Evolutionary conservation across 2,888 invertebrate species (phyloP), one percentile per base, ranked within the genome.

Genomic region (Acleris laterana): DNA sequence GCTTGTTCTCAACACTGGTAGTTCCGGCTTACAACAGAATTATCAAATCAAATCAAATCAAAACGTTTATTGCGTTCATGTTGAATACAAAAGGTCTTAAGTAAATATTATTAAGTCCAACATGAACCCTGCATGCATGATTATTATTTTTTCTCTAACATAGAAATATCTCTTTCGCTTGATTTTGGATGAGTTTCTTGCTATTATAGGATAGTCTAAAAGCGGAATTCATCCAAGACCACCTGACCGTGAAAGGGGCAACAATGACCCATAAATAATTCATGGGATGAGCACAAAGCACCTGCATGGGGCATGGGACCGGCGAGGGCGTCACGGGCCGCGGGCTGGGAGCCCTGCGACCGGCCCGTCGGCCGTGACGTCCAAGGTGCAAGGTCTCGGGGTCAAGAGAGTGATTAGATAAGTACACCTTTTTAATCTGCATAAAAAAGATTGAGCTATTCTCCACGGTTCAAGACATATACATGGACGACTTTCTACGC

Each of bases 241-340:
- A 79, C 72, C 77, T 80, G 73, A 79, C 77, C 78, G 74, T 78
- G 77, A 77, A 68, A 77, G 74, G 71, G 74, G 72, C 71, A 80
- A 85, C 84, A 86, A 83, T 82, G 74, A 76, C 60, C 71, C 75
- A 83, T 85, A 80, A 82, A 86, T 85, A 79, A 87, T 86, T 80
- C 80, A 85, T 75, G 55, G 78, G 76, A 72, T 72, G 69, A 70
- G 70, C 72, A 74, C 75, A 86, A 80, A 71, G 81, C 85, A 85
- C 85, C 83, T 84, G 86, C 77, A 82, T 81, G 13, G 32, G 11
- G 38, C 87, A 82, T 87, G 86, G 85, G 88, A 87, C 85, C 77
- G 74, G 80, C 80, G 69, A 70, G 81, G 81, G 77, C 79, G 87
- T 87, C 82, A 82, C 79, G 87, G 86, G 67, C 76, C 76, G 77